phyloP scores from a whole-genome alignment of 2,888 invertebrate genomes.

The Bellardia bayeri region DNA sequence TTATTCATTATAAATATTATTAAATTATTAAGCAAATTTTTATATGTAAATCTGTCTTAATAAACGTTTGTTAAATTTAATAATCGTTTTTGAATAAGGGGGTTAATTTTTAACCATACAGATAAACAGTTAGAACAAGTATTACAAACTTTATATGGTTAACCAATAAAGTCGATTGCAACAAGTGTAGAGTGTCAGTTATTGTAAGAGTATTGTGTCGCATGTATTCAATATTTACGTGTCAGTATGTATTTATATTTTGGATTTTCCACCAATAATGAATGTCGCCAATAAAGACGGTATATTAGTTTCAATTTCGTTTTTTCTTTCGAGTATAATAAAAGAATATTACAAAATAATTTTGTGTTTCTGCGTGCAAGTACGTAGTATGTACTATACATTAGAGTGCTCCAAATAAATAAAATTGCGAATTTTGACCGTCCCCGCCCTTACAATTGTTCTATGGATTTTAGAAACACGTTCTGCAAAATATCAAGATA shows the following conservation, averaged over 20 bases:
- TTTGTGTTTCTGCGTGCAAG: constrained; percentile 45
- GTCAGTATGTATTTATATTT: constrained; percentile 51
- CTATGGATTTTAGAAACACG: no score
- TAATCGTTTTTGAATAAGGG: no score
- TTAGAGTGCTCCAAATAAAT: neutral
- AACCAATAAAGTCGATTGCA: neutral
- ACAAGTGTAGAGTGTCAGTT: neutral
- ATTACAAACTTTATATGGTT: neutral
- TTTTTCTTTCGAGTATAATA: constrained; percentile 37
- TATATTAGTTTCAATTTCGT: constrained; percentile 54
- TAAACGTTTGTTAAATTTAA: no score
- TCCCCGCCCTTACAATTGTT: no score
- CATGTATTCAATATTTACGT: constrained; percentile 51
- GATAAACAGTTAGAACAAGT: neutral
- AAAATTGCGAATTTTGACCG: no score
- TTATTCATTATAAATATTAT: no score
- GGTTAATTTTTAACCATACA: neutral
- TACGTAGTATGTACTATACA: constrained; percentile 5
- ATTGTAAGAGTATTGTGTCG: neutral
- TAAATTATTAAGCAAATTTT: no score
- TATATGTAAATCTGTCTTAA: no score
- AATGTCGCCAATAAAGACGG: constrained; percentile 54
- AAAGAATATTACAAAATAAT: constrained; percentile 61
- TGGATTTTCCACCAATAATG: constrained; percentile 58
- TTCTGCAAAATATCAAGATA: no score